Conservation (phyloP, 2,797 vertebrate genomes). For the Lindbergichthys nudifrons region DNA sequence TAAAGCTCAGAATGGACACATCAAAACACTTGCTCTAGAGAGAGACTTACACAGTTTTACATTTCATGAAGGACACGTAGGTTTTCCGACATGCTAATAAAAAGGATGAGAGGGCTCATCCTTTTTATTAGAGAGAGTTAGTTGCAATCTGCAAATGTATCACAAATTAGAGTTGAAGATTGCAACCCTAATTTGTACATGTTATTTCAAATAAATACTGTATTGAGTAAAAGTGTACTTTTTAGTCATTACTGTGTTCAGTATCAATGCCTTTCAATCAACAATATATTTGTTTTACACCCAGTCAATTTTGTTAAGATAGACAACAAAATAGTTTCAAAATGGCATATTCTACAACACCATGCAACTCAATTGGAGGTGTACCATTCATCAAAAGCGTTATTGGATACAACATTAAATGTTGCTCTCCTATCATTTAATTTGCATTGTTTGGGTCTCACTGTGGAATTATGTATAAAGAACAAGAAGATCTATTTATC, state of each 20-base stretch:
- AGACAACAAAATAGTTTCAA: neutral
- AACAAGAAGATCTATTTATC: neutral
- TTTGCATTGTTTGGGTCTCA: neutral
- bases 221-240: neutral
- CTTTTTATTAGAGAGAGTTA: too few relatives aligned
- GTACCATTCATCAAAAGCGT: neutral
- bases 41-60: too few relatives aligned
- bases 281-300: neutral
- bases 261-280: neutral
- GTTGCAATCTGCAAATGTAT: too few relatives aligned
- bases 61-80: too few relatives aligned
- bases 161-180: too few relatives aligned
- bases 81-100: too few relatives aligned
- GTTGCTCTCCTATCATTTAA: neutral
- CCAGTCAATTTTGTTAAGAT: neutral
- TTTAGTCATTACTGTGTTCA: neutral
- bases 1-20: too few relatives aligned
- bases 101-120: too few relatives aligned
- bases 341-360: neutral
- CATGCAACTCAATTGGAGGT: neutral
- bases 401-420: conserved; percentile 7
- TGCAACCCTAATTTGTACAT: neutral
- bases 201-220: neutral
- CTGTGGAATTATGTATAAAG: neutral
- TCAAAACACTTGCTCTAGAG: too few relatives aligned